phyloP scores from a whole-genome alignment of 2,797 vertebrate genomes.

The Takifugu rubripes region DNA sequence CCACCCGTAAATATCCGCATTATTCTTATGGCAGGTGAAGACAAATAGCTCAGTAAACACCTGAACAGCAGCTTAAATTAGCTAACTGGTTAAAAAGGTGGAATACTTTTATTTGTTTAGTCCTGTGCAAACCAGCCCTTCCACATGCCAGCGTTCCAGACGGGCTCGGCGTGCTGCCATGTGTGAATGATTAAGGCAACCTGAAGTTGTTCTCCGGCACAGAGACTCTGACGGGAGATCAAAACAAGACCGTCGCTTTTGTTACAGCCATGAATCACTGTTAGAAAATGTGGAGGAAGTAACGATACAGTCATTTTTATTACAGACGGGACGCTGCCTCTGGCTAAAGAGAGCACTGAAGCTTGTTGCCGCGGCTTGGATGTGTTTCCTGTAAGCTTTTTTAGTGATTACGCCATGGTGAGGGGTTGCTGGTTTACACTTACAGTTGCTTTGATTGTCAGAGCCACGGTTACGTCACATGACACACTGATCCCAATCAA shows the following conservation, averaged over 20 bases:
- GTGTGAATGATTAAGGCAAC: slow-evolving; percentile 66
- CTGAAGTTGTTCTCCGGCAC: slow-evolving; percentile 57
- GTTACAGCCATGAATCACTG: slow-evolving; percentile 40
- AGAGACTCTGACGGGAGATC: slow-evolving; percentile 54
- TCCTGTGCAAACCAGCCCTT: background rate
- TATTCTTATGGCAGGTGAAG: too few relatives aligned
- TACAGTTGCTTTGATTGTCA: background rate
- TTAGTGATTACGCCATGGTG: slow-evolving; percentile 24
- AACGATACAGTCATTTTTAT: slow-evolving; percentile 30
- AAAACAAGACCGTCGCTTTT: slow-evolving; percentile 46
- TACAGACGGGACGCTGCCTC: slow-evolving; percentile 27
- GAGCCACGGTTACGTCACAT: too few relatives aligned
- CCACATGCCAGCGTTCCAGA: slow-evolving; percentile 1
- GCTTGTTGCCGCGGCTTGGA: slow-evolving; percentile 12
- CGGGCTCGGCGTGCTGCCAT: slow-evolving; percentile 40
- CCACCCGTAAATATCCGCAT: too few relatives aligned
- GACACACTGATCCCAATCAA: slow-evolving; percentile 8
- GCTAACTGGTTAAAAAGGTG: background rate
- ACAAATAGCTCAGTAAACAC: background rate
- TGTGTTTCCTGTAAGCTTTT: slow-evolving; percentile 16
- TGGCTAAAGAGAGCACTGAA: background rate
- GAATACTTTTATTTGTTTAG: background rate
- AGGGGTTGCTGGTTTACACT: slow-evolving; percentile 7
- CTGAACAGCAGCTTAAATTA: background rate
- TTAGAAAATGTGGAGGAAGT: slow-evolving; percentile 36